Evolutionary conservation across 2,113 vertebrate species (phyloP).

Genomic region (Prietella phreatophila): DNA sequence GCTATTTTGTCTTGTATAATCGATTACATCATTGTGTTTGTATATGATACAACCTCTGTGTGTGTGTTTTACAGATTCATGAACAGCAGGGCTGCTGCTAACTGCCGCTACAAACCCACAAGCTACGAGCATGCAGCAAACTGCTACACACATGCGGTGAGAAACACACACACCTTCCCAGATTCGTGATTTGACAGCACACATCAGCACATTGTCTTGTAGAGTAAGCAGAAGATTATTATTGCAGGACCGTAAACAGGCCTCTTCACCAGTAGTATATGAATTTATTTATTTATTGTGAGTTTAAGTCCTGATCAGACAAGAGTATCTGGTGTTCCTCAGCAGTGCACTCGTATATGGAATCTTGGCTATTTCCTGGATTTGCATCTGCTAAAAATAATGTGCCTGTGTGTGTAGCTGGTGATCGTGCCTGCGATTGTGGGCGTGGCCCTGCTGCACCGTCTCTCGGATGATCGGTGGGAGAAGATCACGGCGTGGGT

Average conservation of each 20-base stretch:
- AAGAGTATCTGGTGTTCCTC: not conserved
- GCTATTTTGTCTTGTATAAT: not conserved
- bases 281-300: too few species aligned
- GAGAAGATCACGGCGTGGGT: conserved; percentile 92
- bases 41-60: not conserved
- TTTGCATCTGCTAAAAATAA: not conserved
- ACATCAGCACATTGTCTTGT: not conserved
- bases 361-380: not conserved
- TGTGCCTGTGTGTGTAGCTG: conserved; percentile 53
- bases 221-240: not conserved
- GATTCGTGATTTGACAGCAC: not conserved
- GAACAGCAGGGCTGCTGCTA: conserved; percentile 91
- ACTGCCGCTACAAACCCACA: conserved; percentile 96
- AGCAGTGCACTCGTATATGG: not conserved
- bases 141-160: conserved; percentile 97
- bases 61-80: conserved; percentile 84
- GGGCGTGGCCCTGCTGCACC: conserved; percentile 86
- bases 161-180: conserved; percentile 41
- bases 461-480: conserved; percentile 87
- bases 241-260: not conserved
- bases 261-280: too few species aligned
- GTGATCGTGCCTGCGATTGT: conserved; percentile 89
- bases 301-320: not conserved
- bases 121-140: conserved; percentile 97
- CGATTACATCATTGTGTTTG: not conserved